These are phyloP conservation scores for Oedothorax gibbosus DNA, from an alignment of 1,140 invertebrate species.

Conservation along the genomic window DNA sequence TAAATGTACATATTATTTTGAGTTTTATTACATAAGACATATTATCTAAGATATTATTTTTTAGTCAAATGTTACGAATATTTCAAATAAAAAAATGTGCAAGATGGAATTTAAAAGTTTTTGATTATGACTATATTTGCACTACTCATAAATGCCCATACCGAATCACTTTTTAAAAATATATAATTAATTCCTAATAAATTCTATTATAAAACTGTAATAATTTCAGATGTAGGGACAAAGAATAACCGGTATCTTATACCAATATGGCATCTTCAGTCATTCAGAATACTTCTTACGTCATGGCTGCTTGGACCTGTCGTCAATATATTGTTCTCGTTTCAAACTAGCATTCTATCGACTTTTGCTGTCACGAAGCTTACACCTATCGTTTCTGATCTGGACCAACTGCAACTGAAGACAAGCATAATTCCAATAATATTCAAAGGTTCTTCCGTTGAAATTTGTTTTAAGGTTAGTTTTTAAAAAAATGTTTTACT, in stretches of 20 bases:
- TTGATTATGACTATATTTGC: too few relatives aligned
- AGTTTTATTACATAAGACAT: too few relatives aligned
- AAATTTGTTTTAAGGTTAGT: slow-evolving; percentile 48
- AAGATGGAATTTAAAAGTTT: too few relatives aligned
- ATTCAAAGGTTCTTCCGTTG: slow-evolving; percentile 20
- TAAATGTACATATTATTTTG: too few relatives aligned
- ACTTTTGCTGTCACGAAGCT: slow-evolving; percentile 39
- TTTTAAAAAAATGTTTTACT: background rate
- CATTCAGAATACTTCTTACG: slow-evolving; percentile 24
- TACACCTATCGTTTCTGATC: slow-evolving; percentile 3
- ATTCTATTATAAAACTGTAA: too few relatives aligned
- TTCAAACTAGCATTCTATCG: slow-evolving; percentile 32
- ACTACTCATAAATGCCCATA: too few relatives aligned
- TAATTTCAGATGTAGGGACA: slow-evolving; percentile 9
- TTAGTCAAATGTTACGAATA: too few relatives aligned
- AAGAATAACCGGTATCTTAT: slow-evolving; percentile 10
- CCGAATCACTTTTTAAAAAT: too few relatives aligned
- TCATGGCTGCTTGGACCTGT: slow-evolving; percentile 39
- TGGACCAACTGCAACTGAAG: slow-evolving; percentile 8
- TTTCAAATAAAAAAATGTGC: too few relatives aligned
- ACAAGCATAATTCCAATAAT: slow-evolving; percentile 9
- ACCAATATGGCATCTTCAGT: slow-evolving; percentile 18
- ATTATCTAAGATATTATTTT: too few relatives aligned
- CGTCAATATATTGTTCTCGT: slow-evolving; percentile 11
- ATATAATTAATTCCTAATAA: too few relatives aligned